Conservation (phyloP, 2,888 invertebrate genomes). For the Heliconius erato region DNA sequence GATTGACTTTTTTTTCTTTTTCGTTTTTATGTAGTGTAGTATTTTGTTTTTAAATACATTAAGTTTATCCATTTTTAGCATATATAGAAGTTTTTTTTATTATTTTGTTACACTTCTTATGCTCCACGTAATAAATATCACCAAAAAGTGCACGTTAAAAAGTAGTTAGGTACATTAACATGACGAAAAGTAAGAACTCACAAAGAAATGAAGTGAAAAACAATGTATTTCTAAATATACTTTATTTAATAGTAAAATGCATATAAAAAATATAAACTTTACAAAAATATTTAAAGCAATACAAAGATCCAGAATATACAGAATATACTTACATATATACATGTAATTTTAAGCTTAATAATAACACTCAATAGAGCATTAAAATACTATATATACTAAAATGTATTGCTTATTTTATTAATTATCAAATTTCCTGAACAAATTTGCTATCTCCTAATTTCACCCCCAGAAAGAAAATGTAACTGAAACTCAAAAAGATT, state of each 20-base stretch:
- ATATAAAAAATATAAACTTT: background rate
- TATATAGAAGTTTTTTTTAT: too few relatives aligned
- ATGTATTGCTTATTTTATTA: constrained; percentile 1
- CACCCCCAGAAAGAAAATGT: background rate
- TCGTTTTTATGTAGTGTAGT: too few relatives aligned
- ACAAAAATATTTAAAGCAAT: background rate
- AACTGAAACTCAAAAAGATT: background rate
- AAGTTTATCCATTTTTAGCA: too few relatives aligned
- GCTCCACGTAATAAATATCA: too few relatives aligned
- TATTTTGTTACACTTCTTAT: too few relatives aligned
- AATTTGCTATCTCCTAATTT: too few relatives aligned
- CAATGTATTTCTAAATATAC: constrained; percentile 1
- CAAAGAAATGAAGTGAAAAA: background rate
- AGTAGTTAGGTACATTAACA: too few relatives aligned
- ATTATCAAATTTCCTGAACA: background rate
- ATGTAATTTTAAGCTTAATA: background rate
- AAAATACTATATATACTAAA: background rate
- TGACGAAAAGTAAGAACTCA: too few relatives aligned
- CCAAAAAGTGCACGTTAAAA: too few relatives aligned
- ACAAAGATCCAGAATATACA: background rate
- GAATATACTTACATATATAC: background rate
- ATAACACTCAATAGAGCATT: background rate
- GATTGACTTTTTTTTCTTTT: too few relatives aligned
- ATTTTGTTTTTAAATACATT: too few relatives aligned
- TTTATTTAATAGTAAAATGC: background rate